phyloP scores from a whole-genome alignment of 2,113 vertebrate species.

The Thunnus maccoyii region DNA sequence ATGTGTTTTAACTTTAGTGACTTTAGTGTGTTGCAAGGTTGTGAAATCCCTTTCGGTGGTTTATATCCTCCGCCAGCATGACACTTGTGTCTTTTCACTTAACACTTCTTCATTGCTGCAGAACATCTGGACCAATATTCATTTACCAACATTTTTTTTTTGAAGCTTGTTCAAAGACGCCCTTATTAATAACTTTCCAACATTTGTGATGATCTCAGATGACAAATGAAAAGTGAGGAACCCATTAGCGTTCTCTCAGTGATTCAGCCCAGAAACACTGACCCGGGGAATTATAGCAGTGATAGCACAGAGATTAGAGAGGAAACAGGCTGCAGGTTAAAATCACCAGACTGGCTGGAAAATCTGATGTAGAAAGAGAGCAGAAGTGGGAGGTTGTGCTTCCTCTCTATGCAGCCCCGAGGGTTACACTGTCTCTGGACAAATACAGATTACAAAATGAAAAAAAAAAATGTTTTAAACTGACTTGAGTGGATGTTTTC shows the following conservation, averaged over 20 bases:
- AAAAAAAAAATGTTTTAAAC: neutral
- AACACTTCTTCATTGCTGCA: too few species aligned
- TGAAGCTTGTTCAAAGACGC: too few species aligned
- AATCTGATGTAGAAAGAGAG: neutral
- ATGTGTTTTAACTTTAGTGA: neutral
- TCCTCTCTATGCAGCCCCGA: neutral
- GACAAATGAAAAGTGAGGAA: too few species aligned
- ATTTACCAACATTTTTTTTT: too few species aligned
- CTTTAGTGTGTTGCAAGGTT: neutral
- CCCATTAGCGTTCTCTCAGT: neutral
- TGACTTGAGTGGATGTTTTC: neutral
- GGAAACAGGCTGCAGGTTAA: conserved; percentile 10
- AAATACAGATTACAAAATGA: neutral
- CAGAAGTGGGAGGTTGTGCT: neutral
- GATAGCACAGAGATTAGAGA: conserved; percentile 21
- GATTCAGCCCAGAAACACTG: neutral
- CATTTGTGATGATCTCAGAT: too few species aligned
- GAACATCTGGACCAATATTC: too few species aligned
- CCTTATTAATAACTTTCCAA: too few species aligned
- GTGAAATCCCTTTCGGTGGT: too few species aligned
- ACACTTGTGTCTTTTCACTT: too few species aligned
- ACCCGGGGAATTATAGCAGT: neutral
- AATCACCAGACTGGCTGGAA: neutral
- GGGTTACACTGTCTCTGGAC: neutral
- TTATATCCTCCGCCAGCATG: too few species aligned